Conservation (phyloP, 2,113 vertebrate genomes). For the Acrocephalus arundinaceus region DNA sequence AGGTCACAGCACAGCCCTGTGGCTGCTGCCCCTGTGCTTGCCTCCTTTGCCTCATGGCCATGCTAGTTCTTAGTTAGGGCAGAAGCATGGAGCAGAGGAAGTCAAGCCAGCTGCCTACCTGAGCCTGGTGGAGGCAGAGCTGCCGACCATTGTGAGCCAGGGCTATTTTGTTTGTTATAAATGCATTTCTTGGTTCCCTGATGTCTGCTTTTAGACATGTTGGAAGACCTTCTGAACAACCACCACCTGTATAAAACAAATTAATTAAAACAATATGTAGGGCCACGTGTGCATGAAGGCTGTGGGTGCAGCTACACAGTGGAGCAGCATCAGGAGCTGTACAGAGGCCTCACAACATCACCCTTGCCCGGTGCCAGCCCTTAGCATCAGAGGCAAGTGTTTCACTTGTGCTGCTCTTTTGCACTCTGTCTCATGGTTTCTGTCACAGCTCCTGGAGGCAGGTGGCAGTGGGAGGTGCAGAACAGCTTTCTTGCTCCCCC, state of each 20-base stretch:
- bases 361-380: not conserved
- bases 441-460: not conserved
- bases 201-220: not conserved
- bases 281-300: accelerated
- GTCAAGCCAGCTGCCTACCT: not conserved
- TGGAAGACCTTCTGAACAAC: not conserved
- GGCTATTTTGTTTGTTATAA: not conserved
- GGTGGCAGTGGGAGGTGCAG: not conserved
- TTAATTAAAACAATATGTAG: not conserved
- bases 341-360: not conserved
- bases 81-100: not conserved
- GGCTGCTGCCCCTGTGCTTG: accelerated
- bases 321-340: accelerated
- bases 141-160: not conserved
- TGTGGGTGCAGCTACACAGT: accelerated
- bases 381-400: accelerated
- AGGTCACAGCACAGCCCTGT: not conserved
- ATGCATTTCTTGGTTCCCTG: not conserved
- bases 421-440: not conserved
- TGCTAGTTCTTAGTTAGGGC: not conserved
- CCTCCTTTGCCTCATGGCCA: not conserved
- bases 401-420: not conserved
- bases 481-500: not conserved
- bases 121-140: not conserved
- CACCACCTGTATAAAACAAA: not conserved